phyloP scores from a whole-genome alignment of 2,113 vertebrate species.

The Zosterops lateralis region DNA sequence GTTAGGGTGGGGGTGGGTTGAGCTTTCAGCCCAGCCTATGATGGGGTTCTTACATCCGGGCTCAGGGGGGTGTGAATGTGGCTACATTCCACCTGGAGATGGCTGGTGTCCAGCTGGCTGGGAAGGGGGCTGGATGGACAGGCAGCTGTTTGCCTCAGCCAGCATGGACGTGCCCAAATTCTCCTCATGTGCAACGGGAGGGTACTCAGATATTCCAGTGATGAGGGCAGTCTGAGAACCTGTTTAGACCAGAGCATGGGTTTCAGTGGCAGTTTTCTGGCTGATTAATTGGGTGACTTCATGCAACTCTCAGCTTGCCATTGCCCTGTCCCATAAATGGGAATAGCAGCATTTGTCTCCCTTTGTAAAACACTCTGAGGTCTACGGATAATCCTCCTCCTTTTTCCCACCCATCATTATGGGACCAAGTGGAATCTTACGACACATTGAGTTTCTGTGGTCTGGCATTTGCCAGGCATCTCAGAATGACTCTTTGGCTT shows the following conservation, averaged over 20 bases:
- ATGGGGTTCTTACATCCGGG: neutral
- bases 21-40: neutral
- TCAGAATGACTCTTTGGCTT: constrained; percentile 46
- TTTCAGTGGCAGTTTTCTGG: constrained; percentile 62
- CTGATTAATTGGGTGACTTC: constrained; percentile 59
- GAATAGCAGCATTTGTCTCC: constrained; percentile 48
- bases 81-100: neutral
- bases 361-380: constrained; percentile 61
- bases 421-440: constrained; percentile 58
- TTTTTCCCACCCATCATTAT: constrained; percentile 65
- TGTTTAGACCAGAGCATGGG: constrained; percentile 52
- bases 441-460: constrained; percentile 64
- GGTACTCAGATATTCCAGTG: constrained; percentile 20
- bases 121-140: constrained; percentile 24
- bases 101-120: constrained; percentile 25
- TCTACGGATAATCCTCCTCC: constrained; percentile 44
- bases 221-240: constrained; percentile 51
- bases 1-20: neutral
- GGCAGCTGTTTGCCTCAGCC: neutral
- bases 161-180: constrained; percentile 7
- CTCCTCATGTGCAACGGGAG: neutral
- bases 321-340: constrained; percentile 47
- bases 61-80: neutral
- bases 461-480: constrained; percentile 37
- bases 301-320: neutral